Base-by-base conservation (phyloP, 2,113 vertebrate species). In the Nycticebus coucang region DNA sequence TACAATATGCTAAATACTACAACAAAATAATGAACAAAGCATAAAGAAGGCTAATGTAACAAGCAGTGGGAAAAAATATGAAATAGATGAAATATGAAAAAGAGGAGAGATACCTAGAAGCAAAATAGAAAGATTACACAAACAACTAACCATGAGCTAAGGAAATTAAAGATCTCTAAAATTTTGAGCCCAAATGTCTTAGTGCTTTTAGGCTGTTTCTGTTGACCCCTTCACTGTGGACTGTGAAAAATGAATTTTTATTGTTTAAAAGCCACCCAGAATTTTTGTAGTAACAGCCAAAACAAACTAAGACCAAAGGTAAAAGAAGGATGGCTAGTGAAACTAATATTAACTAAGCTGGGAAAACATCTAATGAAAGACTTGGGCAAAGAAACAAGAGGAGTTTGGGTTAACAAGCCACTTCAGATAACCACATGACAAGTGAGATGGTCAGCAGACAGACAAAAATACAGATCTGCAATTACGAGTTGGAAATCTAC, bases 361-460 rank as follows among this genome's bases (percentile, higher is more conserved):
- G 26, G 80, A 96, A 93, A 89, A 66, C 45, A 93, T 19, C 50
- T 77, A 87, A 84, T 18, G 72, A 94, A 77, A 86, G 35, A n/a
- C 3, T 35, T 79, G 71, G 14, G 69, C 50, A 88, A 91, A 64
- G 35, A 81, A 60, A 69, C 22, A 62, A 62, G 7, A 92, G 30
- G 6, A 41, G 9, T 71, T 59, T 86, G 22, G 57, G 19, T 33
- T 81, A 24, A 89, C 53, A 82, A 91, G 87, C 5, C 87, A 77
- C 60, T 41, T 83, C 4, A 62, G 69, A 50, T 64, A 83, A 30
- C 30, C 57, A 96, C 4, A 69, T 24, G 37, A 71, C 35, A 91
- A 78, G 11, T 83, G 59, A 83, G 53, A 83, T 11, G 19, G 60
- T 87, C 59, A 37, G 37, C 2, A 68, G 8, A 91, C 3, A 85